Conservation (phyloP, 2,113 vertebrate species). For the Mormyrus lacerda region DNA sequence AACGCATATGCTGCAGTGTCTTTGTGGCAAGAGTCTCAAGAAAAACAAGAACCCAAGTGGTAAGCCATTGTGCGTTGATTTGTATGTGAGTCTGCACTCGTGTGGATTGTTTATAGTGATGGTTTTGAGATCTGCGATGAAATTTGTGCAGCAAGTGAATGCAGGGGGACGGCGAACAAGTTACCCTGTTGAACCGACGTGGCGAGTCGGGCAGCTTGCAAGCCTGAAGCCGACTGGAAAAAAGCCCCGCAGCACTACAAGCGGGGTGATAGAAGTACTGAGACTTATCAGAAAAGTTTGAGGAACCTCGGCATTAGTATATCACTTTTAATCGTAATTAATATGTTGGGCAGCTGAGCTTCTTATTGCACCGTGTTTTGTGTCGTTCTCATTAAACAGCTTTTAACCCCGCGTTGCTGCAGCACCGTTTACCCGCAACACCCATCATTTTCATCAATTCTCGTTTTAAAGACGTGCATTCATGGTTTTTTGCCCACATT, state of each 20-base stretch:
- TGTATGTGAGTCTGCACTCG: conserved; percentile 53
- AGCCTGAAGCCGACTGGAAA: not conserved
- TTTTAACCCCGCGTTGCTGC: conserved; percentile 5
- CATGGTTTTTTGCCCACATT: not conserved
- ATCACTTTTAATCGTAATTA: conserved; percentile 12
- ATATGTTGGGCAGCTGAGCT: not conserved
- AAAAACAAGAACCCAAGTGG: conserved; percentile 98
- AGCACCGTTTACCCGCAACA: conserved; percentile 12
- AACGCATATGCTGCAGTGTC: conserved; percentile 99
- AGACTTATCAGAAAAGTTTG: not conserved
- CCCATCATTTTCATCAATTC: not conserved
- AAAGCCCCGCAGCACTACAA: conserved; percentile 18
- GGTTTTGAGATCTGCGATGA: conserved; percentile 65
- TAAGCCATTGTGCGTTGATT: conserved; percentile 63
- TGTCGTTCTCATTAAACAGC: not conserved
- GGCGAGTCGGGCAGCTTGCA: not conserved
- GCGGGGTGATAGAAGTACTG: conserved; percentile 6
- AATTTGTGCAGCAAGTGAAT: conserved; percentile 67
- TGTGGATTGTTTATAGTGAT: conserved; percentile 60
- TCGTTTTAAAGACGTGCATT: not conserved
- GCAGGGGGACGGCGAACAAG: conserved; percentile 34
- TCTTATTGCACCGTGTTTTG: not conserved
- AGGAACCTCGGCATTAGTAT: not conserved
- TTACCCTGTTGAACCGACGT: conserved; percentile 34
- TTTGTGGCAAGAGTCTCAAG: conserved; percentile 99